phyloP scores from a whole-genome alignment of 2,113 vertebrate species.

The Oryzias melastigma region DNA sequence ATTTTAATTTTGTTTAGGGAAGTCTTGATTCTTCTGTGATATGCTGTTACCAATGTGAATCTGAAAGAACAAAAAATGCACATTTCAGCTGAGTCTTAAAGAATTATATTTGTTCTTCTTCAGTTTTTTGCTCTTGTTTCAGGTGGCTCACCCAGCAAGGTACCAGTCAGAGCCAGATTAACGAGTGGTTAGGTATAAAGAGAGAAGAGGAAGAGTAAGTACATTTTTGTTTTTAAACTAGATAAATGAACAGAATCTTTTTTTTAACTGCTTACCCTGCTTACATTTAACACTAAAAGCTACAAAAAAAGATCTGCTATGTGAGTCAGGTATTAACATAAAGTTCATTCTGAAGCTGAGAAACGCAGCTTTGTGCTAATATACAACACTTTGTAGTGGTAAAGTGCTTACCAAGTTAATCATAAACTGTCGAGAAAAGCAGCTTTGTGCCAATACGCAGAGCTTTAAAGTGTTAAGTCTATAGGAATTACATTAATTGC shows the following conservation, averaged over 20 bases:
- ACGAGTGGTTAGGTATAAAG: constrained; percentile 88
- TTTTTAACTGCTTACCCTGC: neutral
- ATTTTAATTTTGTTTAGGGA: neutral
- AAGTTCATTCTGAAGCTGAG: too few relatives aligned
- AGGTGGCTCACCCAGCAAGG: constrained; percentile 98
- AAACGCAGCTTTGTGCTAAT: too few relatives aligned
- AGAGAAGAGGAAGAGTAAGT: constrained; percentile 97
- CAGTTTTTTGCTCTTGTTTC: constrained; percentile 26
- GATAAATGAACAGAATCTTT: neutral
- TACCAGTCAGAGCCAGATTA: constrained; percentile 89
- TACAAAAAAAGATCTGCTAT: neutral
- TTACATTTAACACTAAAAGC: too few relatives aligned
- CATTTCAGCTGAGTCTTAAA: neutral
- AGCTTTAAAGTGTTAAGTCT: too few relatives aligned
- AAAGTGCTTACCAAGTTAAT: too few relatives aligned
- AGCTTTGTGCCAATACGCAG: too few relatives aligned
- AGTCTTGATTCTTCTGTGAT: neutral
- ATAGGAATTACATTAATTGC: too few relatives aligned
- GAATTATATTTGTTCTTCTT: neutral
- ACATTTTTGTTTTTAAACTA: neutral
- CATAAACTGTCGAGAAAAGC: too few relatives aligned
- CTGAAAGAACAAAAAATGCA: neutral
- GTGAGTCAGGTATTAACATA: neutral
- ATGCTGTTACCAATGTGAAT: neutral
- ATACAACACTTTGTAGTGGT: too few relatives aligned